Base-by-base conservation (phyloP, 1,140 invertebrate genomes). In the Diachasma alloeum region DNA sequence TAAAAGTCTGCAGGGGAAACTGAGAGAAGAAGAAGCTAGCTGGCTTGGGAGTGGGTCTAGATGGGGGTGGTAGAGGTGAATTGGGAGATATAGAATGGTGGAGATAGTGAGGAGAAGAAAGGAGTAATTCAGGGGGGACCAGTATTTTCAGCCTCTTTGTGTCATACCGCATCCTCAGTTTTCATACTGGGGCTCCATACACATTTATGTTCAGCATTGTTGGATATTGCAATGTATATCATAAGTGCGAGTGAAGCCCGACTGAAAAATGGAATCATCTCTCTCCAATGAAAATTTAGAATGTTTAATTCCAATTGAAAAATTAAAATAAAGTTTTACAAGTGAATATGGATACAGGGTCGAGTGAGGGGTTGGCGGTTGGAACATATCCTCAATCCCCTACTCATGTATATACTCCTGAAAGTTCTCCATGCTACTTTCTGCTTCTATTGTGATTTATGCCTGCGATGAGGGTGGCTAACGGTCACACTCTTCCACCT, bases 371-470 rank as follows among this genome's bases (percentile, higher is more conserved):
- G n/a, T n/a, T n/a, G 17, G 5, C n/a, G 59, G 13, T 13, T 53
- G 0, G 0, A 26, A 4, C 6, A 63, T 63, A 26, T 63, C 24
- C 59, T 19, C 48, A 56, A 56, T 56, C 19, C 59, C 86, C 83
- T 81, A 86, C 42, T 24, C 13, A 36, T 53, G 83, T 84, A 85
- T 31, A 31, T 6, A 31, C 82, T 87, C 85, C 84, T 86, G 84
- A 19, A 88, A 89, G 77, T 88, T 88, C 86, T 85, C 82, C 83
- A 84, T 81, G 81, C 86, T 84, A 87, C 86, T 88, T 88, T 89
- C 86, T 85, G 81, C 85, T 83, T 87, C 86, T 87, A 89, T 89
- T 89, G 86, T 88, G 87, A 89, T 89, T 89, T 88, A 89, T 88
- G 86, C 84, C 82, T 81, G 82, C 83, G 83, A 86, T 89, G 87